Conservation (phyloP, 2,797 vertebrate species). For the Pseudotriccus pelzelni region DNA sequence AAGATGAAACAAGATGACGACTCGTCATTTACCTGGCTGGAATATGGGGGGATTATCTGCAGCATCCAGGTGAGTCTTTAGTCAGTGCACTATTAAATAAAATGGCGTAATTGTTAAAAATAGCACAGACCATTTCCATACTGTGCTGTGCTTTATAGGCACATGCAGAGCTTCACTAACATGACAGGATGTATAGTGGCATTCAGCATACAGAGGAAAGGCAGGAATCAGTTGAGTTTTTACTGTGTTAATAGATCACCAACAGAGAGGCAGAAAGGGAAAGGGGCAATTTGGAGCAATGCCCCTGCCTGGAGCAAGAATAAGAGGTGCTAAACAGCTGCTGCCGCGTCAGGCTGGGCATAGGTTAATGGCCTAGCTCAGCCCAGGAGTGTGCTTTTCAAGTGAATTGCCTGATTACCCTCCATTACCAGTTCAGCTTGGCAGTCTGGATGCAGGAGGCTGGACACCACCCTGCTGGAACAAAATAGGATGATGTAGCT, state of each 20-base stretch:
- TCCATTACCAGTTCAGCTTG: neutral
- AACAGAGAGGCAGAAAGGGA: neutral
- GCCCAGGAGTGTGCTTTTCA: neutral
- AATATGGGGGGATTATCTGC: neutral
- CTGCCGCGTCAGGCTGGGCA: neutral
- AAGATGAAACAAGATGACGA: neutral
- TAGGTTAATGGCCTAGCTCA: neutral
- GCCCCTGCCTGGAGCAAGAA: neutral
- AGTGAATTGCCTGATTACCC: neutral
- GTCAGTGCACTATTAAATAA: neutral
- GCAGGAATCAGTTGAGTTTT: neutral
- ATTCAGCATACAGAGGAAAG: neutral
- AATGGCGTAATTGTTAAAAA: neutral
- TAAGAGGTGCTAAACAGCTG: neutral
- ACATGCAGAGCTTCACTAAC: neutral
- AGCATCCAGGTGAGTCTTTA: neutral
- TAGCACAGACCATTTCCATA: neutral
- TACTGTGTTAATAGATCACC: neutral
- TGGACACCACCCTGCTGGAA: neutral
- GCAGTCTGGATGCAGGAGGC: neutral
- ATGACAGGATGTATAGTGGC: neutral
- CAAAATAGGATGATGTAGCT: neutral
- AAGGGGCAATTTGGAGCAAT: neutral
- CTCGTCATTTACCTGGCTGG: neutral
- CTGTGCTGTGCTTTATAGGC: neutral